Conservation (phyloP, 2,797 vertebrate species). For the Pantherophis vulpinus region DNA sequence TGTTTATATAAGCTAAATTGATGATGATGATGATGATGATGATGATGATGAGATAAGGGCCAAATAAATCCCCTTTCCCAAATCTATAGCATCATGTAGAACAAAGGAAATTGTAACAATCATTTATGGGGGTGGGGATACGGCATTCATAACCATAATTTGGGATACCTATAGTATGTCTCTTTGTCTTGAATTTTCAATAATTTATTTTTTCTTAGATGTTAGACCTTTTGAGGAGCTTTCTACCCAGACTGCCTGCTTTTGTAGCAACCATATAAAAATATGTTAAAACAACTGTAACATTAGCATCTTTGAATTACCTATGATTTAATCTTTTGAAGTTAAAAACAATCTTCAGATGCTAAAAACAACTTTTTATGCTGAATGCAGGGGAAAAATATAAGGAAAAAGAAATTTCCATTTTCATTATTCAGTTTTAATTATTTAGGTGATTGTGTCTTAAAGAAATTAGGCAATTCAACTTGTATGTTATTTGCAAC, state of each 20-base stretch:
- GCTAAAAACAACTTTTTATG: neutral
- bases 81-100: neutral
- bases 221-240: neutral
- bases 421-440: neutral
- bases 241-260: neutral
- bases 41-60: neutral
- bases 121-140: neutral
- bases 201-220: neutral
- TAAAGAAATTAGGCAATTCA: neutral
- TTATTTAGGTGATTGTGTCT: neutral
- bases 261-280: neutral
- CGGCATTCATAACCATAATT: neutral
- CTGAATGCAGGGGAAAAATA: neutral
- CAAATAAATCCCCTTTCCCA: neutral
- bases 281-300: neutral
- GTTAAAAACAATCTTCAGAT: neutral
- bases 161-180: neutral
- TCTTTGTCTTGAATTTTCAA: neutral
- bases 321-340: neutral
- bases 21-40: neutral
- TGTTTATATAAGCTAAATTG: neutral
- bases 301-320: neutral
- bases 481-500: constrained; percentile 2
- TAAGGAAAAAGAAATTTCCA: neutral
- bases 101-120: neutral